Conservation (phyloP, 2,113 vertebrate genomes). For the Zingel zingel region DNA sequence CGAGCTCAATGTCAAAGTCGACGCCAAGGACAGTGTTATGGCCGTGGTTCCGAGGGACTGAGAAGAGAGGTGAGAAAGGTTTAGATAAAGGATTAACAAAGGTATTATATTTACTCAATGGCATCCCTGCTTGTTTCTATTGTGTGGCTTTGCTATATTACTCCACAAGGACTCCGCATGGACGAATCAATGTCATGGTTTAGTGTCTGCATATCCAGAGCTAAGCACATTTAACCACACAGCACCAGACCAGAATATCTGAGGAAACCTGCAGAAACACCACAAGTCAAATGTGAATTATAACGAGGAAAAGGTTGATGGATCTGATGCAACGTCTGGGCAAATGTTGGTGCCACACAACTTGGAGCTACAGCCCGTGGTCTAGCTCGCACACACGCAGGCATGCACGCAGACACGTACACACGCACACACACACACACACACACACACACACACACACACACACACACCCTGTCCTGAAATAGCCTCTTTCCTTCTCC, state of each 20-base stretch:
- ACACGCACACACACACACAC: no score
- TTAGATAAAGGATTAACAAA: conserved; percentile 69
- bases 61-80: conserved; percentile 56
- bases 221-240: not conserved
- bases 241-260: conserved; percentile 5
- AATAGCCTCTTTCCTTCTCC: conserved; percentile 59
- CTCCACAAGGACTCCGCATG: conserved; percentile 32
- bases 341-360: no score
- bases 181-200: conserved; percentile 59
- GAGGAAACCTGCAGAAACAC: conserved; percentile 17
- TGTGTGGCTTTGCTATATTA: conserved; percentile 45
- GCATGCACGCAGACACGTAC: not conserved
- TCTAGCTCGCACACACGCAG: not conserved
- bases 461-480: conserved; percentile 22
- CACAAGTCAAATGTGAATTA: conserved; percentile 41
- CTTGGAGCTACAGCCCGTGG: no score
- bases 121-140: conserved; percentile 31
- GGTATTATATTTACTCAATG: conserved; percentile 49
- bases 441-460: conserved; percentile 5
- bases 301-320: not conserved
- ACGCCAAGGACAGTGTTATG: conserved; percentile 89
- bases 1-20: conserved; percentile 93
- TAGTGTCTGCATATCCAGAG: conserved; percentile 12
- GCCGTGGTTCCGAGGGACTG: conserved; percentile 92
- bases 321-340: conserved; percentile 58